Evolutionary conservation across 2,113 vertebrate species (phyloP).

Genomic region (Phalacrocorax brasilianus): DNA sequence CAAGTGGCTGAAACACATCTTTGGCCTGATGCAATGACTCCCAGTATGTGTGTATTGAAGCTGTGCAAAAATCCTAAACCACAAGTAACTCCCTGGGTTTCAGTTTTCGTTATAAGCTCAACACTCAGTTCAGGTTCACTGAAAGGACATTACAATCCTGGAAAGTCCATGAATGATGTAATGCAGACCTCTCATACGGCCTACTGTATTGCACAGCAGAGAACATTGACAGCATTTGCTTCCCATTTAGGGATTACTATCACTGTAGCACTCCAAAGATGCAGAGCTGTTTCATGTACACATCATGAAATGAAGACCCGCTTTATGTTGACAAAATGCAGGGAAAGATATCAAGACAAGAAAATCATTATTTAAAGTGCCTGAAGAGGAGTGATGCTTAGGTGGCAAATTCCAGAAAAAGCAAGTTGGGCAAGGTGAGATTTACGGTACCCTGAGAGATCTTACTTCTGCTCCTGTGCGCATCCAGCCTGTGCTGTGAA

Average conservation of each 20-base stretch:
- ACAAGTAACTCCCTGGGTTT: slow-evolving; percentile 47
- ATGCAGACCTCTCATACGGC: not conserved
- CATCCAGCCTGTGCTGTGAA: not conserved
- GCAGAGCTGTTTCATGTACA: not conserved
- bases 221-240: not conserved
- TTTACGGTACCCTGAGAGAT: not conserved
- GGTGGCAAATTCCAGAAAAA: not conserved
- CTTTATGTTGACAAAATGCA: not conserved
- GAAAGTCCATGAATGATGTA: slow-evolving; percentile 19
- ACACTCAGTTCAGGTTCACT: slow-evolving; percentile 47
- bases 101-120: slow-evolving; percentile 39
- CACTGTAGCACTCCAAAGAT: not conserved
- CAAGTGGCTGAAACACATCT: slow-evolving; percentile 16
- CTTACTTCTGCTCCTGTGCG: not conserved
- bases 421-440: not conserved
- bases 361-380: not conserved
- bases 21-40: slow-evolving; percentile 11
- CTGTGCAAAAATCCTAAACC: slow-evolving; percentile 41
- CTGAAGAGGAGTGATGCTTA: not conserved
- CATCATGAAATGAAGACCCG: not conserved
- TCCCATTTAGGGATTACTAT: not conserved
- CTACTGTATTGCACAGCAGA: not conserved
- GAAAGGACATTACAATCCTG: slow-evolving; percentile 56
- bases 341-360: not conserved
- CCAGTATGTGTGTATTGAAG: slow-evolving; percentile 1